Evolutionary conservation across 2,113 vertebrate genomes (phyloP).

Genomic region (Steatornis caripensis): DNA sequence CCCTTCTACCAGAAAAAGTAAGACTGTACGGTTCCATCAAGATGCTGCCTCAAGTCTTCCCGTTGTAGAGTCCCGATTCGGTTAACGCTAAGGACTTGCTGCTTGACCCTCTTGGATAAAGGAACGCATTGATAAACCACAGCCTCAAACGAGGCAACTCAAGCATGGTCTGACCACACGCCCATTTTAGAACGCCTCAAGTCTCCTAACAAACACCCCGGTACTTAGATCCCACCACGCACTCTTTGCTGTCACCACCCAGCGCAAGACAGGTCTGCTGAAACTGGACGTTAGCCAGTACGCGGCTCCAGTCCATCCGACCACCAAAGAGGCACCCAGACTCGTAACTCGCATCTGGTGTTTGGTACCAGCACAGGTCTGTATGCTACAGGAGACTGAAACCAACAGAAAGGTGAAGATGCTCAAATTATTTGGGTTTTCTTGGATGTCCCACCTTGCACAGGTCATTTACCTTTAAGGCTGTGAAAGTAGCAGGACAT

Average conservation of each 20-base stretch:
- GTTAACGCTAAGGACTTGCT: rapidly evolving
- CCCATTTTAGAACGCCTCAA: no score
- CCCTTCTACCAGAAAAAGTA: rapidly evolving
- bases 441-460: background rate
- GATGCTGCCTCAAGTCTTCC: background rate
- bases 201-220: rapidly evolving
- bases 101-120: background rate
- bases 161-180: rapidly evolving
- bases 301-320: no score
- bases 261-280: no score
- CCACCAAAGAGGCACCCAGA: background rate
- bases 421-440: background rate
- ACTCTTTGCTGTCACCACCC: no score
- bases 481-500: rapidly evolving
- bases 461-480: background rate
- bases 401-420: background rate
- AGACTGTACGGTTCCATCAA: background rate
- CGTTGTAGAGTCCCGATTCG: background rate
- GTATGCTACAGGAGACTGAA: background rate
- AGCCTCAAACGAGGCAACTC: background rate
- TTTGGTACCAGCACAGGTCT: background rate
- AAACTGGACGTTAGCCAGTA: no score
- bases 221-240: no score
- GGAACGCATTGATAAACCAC: background rate
- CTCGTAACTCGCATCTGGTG: background rate